Percentiles rank a stretch among this genome's conserved stretches.
Evolutionary conservation across 2,797 vertebrate species (phyloP).

Genomic region (Pteronotus mesoamericanus): DNA sequence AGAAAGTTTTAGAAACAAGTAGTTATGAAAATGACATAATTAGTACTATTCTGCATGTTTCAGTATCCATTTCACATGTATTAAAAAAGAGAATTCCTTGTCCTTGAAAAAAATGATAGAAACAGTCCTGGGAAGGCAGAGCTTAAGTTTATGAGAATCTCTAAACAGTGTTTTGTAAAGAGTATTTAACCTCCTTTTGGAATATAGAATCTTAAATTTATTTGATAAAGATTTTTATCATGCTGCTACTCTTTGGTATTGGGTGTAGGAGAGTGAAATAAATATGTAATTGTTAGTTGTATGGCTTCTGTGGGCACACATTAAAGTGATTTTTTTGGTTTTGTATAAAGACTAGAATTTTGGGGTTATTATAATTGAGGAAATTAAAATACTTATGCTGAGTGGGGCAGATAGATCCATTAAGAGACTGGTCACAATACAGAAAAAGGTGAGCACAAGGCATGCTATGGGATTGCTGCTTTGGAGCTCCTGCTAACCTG

Average conservation of each 20-base stretch:
- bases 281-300: background rate
- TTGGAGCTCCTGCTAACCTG: background rate
- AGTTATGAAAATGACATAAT: constrained; percentile 43
- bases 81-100: background rate
- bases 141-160: constrained; percentile 14
- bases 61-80: constrained; percentile 23
- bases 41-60: background rate
- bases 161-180: background rate
- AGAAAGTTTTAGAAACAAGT: constrained; percentile 26
- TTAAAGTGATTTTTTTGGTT: background rate
- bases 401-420: background rate
- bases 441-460: background rate
- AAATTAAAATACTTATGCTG: background rate
- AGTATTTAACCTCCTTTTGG: background rate
- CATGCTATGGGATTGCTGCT: background rate
- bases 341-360: background rate
- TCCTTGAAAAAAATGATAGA: constrained; percentile 44
- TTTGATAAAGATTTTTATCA: background rate
- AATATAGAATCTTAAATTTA: background rate
- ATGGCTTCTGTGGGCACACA: background rate
- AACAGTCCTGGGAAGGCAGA: background rate
- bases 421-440: background rate
- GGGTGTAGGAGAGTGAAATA: background rate
- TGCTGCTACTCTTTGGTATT: background rate
- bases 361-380: background rate